Conservation (phyloP, 2,888 invertebrate genomes). For the Cremastinae sp. region DNA sequence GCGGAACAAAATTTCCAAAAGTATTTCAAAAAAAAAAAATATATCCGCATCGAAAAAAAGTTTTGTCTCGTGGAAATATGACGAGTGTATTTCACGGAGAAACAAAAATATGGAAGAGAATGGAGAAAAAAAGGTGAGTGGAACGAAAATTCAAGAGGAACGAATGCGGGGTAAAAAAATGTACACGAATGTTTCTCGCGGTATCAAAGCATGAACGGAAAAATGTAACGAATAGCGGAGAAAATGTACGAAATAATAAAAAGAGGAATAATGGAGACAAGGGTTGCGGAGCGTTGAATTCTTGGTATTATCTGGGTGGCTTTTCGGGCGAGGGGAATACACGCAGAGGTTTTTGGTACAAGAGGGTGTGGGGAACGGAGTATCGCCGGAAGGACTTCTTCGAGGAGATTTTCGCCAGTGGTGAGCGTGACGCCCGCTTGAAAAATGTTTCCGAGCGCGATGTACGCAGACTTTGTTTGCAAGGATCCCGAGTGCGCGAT, state of each 20-base stretch:
- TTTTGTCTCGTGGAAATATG: too few species aligned
- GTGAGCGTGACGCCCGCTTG: constrained; percentile 49
- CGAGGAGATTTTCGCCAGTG: constrained; percentile 41
- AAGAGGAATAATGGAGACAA: constrained; percentile 23
- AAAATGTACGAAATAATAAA: constrained; percentile 27
- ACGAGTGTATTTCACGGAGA: too few species aligned
- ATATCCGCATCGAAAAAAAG: too few species aligned
- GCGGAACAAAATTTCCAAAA: too few species aligned
- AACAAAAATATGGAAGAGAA: too few species aligned
- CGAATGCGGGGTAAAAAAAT: too few species aligned
- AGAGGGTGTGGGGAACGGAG: constrained; percentile 22
- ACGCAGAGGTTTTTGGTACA: constrained; percentile 31
- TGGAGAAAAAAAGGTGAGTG: too few species aligned
- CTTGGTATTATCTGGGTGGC: constrained; percentile 30
- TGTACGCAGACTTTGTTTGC: constrained; percentile 4
- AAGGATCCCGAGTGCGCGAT: not conserved
- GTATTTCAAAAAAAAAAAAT: too few species aligned
- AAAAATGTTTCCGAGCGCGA: constrained; percentile 58
- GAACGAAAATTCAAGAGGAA: too few species aligned
- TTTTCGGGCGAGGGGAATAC: too few species aligned
- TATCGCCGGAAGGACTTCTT: constrained; percentile 59
- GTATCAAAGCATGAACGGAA: constrained; percentile 4
- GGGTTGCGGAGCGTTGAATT: constrained; percentile 16
- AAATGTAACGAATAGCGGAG: constrained; percentile 5
- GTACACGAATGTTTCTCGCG: not conserved